These are phyloP conservation scores for Natator depressus DNA, from an alignment of 2,113 vertebrate species.

Conservation along the genomic window DNA sequence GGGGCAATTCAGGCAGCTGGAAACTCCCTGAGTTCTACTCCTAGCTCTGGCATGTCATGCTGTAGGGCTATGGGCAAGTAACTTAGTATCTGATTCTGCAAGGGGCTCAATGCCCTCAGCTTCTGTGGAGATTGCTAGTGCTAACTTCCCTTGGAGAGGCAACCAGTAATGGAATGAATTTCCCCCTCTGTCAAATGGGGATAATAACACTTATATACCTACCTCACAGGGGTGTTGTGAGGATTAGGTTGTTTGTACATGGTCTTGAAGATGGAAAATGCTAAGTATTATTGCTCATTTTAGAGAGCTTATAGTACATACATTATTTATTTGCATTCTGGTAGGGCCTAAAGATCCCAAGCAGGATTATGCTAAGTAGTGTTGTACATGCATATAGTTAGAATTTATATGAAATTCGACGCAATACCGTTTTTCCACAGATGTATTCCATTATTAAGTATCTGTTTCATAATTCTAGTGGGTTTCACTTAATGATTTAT, in stretches of 20 bases:
- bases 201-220: slow-evolving; percentile 34
- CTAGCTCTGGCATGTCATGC: neutral
- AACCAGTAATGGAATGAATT: neutral
- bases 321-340: slow-evolving; percentile 51
- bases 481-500: slow-evolving; percentile 39
- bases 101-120: neutral
- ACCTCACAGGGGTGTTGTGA: slow-evolving; percentile 73
- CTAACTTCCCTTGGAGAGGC: neutral
- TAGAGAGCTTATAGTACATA: slow-evolving; percentile 52
- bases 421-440: slow-evolving; percentile 13
- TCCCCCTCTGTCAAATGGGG: neutral
- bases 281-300: slow-evolving; percentile 31
- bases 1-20: neutral
- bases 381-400: neutral
- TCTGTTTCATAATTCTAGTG: neutral
- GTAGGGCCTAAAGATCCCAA: slow-evolving; percentile 28
- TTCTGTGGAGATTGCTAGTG: neutral
- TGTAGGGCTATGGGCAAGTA: slow-evolving; percentile 16
- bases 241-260: slow-evolving; percentile 60
- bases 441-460: slow-evolving; percentile 21
- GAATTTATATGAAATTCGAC: neutral
- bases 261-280: slow-evolving; percentile 46
- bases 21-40: neutral
- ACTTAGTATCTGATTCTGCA: neutral
- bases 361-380: slow-evolving; percentile 31